These are phyloP conservation scores for Scarus forsteni DNA, from an alignment of 2,797 vertebrate species.

Conservation along the genomic window DNA sequence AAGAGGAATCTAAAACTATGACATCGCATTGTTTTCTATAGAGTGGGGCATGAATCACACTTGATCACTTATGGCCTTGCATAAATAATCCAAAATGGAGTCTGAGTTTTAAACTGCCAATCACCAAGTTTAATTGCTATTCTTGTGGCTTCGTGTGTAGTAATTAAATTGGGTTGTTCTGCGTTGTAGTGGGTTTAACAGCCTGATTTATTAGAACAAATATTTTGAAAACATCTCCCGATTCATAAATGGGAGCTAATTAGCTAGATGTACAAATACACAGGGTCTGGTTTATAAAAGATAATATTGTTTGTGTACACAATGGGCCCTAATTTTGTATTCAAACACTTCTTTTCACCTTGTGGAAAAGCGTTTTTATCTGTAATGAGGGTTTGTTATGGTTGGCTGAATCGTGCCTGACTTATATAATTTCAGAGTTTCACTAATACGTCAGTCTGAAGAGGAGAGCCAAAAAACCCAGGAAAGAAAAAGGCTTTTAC, in stretches of 20 bases:
- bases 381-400: conserved; percentile 62
- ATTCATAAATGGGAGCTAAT: not conserved
- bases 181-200: no score
- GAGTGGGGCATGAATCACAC: no score
- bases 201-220: not conserved
- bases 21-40: no score
- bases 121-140: not conserved
- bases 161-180: not conserved
- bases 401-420: conserved; percentile 59
- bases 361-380: conserved; percentile 48
- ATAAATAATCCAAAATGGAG: no score
- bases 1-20: no score
- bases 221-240: not conserved
- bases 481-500: conserved; percentile 34
- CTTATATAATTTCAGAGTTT: conserved; percentile 64
- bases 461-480: conserved; percentile 37
- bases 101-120: no score
- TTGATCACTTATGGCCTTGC: not conserved
- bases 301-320: not conserved
- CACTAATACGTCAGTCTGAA: conserved; percentile 51
- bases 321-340: conserved; percentile 19
- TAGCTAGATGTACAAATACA: not conserved
- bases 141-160: not conserved
- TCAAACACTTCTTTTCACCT: conserved; percentile 31
- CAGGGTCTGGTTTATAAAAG: not conserved